Evolutionary conservation across 2,888 invertebrate species (phyloP), one percentile per base, ranked within the genome.

Genomic region (Apodemia zela): DNA sequence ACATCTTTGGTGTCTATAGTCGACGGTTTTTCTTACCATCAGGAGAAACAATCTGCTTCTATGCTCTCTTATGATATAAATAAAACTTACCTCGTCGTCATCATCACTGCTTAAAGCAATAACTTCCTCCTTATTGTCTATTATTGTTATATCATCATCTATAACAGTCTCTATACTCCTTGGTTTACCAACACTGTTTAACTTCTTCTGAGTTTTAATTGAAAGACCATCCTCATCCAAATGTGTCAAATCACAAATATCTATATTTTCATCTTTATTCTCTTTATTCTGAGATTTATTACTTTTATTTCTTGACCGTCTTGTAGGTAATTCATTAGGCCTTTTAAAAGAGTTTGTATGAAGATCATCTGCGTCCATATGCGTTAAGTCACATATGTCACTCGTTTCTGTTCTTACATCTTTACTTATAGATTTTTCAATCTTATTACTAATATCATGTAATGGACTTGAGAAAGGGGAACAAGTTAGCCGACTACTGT

Each of bases 81-180:
- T 8, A 35, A 2, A 15, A 68, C 80, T 78, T 67, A 87, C 87
- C 76, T 79, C 81, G 63, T 51, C 17, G 13, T 80, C 79, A 6
- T 90, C 90, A 68, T 90, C 91, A 62, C 92, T 92, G 77, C 91
- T 92, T 15, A 91, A 72, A 10, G 85, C 84, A 42, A 92, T 88
- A 13, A 92, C 78, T 70, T 88, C 88, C 6, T 83, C 79, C 60
- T 79, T 77, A 0, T 70, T 73, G 59, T 89, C 88, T 61, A 89
- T 78, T 15, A 90, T 85, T 2, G 88, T 81, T 13, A 90, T 79
- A 62, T 90, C 89, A 71, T 90, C 88, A 67, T 89, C 86, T 38
- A 70, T 72, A 11, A 71, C 72, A 63, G 72, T 78, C 68, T 79
- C 76, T 25, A 70, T 73, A 61, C 71, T 62, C 61, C 45, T 63